Conservation (phyloP, 2,888 invertebrate species). For the Melinopterus prodromus region DNA sequence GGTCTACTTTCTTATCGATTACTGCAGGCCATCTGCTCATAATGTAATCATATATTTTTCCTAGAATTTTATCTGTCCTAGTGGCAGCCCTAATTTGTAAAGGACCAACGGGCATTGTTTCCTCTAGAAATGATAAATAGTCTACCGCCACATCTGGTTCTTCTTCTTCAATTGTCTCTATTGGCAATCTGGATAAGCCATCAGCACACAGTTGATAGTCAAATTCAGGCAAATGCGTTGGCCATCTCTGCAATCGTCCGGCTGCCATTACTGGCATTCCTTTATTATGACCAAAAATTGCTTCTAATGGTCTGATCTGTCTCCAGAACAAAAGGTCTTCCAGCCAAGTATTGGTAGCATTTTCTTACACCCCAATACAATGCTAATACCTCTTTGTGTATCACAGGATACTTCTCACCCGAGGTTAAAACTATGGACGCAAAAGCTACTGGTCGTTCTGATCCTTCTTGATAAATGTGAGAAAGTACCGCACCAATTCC, state of each 20-base stretch:
- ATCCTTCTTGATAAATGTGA: neutral
- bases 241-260: constrained; percentile 52
- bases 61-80: too few relatives aligned
- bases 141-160: too few relatives aligned
- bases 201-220: constrained; percentile 30
- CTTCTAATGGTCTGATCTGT: constrained; percentile 38
- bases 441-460: constrained; percentile 1
- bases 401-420: neutral
- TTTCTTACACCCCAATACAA: too few relatives aligned
- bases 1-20: neutral
- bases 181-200: too few relatives aligned
- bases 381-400: constrained; percentile 8
- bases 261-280: too few relatives aligned
- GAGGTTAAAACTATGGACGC: neutral
- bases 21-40: neutral
- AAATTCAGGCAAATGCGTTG: constrained; percentile 38
- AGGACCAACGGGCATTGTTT: too few relatives aligned
- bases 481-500: constrained; percentile 5
- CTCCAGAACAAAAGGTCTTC: neutral
- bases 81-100: too few relatives aligned
- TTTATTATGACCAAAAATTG: constrained; percentile 48
- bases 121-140: too few relatives aligned
- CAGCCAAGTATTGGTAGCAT: neutral
- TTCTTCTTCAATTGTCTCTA: too few relatives aligned
- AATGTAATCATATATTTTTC: too few relatives aligned